Percentiles rank a stretch among this genome's conserved stretches.
Conservation (phyloP, 2,113 vertebrate species). For the Hyaena hyaena region DNA sequence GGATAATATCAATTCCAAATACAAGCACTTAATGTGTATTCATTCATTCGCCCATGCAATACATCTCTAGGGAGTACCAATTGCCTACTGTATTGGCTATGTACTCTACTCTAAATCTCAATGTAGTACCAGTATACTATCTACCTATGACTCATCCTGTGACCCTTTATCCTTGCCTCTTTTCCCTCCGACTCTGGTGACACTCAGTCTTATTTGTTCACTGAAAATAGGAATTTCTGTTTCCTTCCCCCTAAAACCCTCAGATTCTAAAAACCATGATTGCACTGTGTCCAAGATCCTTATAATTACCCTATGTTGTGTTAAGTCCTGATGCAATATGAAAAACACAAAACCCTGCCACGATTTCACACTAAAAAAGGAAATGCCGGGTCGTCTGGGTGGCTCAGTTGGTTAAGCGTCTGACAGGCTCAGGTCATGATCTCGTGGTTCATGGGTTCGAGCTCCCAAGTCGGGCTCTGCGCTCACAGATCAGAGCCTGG, state of each 20-base stretch:
- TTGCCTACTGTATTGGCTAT: too few species aligned
- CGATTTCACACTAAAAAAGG: not conserved
- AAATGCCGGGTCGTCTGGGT: too few species aligned
- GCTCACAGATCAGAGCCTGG: too few species aligned
- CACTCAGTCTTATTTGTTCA: not conserved
- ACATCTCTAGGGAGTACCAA: not conserved
- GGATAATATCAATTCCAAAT: not conserved
- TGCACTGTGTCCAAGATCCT: not conserved
- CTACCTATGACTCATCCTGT: not conserved
- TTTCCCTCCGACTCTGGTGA: not conserved
- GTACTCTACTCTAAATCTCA: not conserved
- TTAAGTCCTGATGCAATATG: conserved; percentile 27
- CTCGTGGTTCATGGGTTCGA: too few species aligned
- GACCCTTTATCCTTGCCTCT: not conserved
- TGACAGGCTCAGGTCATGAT: too few species aligned
- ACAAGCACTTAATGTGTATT: not conserved
- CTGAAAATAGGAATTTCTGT: not conserved
- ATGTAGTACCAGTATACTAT: not conserved
- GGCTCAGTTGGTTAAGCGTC: too few species aligned
- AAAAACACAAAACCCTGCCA: conserved; percentile 38
- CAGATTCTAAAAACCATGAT: not conserved
- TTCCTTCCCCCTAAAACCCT: not conserved
- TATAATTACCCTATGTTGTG: not conserved
- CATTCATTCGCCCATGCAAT: not conserved
- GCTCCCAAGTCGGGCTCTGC: too few species aligned